phyloP scores from a whole-genome alignment of 2,888 invertebrate species.

The Eupithecia insigniata region DNA sequence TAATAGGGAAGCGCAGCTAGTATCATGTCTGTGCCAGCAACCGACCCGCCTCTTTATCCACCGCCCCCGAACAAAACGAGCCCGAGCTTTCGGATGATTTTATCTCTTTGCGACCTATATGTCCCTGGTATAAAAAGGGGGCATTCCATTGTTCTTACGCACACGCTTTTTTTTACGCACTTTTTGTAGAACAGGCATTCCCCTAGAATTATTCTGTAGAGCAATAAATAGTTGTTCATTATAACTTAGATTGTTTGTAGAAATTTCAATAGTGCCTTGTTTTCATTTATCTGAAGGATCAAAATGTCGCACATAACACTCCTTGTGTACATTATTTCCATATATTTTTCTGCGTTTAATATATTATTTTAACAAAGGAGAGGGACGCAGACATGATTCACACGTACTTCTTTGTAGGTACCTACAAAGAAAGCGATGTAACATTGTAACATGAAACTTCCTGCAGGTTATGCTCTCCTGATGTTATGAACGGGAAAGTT shows the following conservation, averaged over 20 bases:
- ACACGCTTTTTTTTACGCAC: conserved; percentile 78
- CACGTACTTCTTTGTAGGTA: conserved; percentile 30
- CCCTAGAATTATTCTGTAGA: no score
- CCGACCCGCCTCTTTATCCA: conserved; percentile 30
- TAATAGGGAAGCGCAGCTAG: no score
- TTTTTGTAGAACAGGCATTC: conserved; percentile 4
- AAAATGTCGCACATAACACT: not conserved
- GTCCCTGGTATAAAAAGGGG: conserved; percentile 83
- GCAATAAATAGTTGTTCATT: not conserved
- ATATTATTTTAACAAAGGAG: conserved; percentile 13
- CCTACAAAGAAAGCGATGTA: conserved; percentile 44
- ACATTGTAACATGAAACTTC: conserved; percentile 56
- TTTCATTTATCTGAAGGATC: not conserved
- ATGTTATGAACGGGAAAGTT: conserved; percentile 58
- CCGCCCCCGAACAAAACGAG: conserved; percentile 58
- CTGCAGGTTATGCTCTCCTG: conserved; percentile 56
- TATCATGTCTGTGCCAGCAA: conserved; percentile 8
- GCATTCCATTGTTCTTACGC: conserved; percentile 85
- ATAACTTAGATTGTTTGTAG: not conserved
- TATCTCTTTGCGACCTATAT: conserved; percentile 72
- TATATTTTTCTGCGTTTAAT: conserved; percentile 4
- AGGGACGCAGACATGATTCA: conserved; percentile 13
- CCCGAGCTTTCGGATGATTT: conserved; percentile 59
- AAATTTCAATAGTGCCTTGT: not conserved
- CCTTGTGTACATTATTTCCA: not conserved